Percentiles rank a stretch among this genome's conserved stretches.
phyloP scores from a whole-genome alignment of 2,797 vertebrate genomes.

The Geotrypetes seraphini region DNA sequence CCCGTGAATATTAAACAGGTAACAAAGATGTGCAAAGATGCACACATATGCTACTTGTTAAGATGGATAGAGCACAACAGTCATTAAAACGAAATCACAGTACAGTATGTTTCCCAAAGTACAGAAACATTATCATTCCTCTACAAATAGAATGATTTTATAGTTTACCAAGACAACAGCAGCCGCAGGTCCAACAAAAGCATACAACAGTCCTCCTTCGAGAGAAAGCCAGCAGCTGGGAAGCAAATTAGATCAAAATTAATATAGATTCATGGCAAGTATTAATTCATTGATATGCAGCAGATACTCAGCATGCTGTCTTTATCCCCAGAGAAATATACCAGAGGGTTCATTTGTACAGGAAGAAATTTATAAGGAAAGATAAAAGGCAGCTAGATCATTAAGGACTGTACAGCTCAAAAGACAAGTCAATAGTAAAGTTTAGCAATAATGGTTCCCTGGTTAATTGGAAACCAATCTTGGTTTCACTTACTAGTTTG shows the following conservation, averaged over 20 bases:
- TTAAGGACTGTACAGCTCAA: too few relatives aligned
- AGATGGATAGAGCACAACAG: too few relatives aligned
- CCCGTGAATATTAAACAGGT: too few relatives aligned
- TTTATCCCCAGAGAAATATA: conserved; percentile 32
- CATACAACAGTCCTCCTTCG: conserved; percentile 94
- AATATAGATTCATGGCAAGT: conserved; percentile 62
- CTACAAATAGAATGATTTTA: conserved; percentile 18
- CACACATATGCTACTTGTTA: too few relatives aligned
- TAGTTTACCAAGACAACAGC: conserved; percentile 92
- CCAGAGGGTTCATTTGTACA: conserved; percentile 40
- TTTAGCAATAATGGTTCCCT: neutral
- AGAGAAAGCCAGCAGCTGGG: conserved; percentile 97
- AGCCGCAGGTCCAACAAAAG: conserved; percentile 95
- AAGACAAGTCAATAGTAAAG: neutral
- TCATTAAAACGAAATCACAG: too few relatives aligned
- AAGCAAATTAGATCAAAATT: conserved; percentile 59
- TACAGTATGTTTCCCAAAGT: too few relatives aligned
- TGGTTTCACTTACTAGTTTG: conserved; percentile 83
- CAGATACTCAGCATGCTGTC: conserved; percentile 29
- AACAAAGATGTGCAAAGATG: too few relatives aligned
- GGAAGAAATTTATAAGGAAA: conserved; percentile 34
- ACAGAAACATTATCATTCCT: too few relatives aligned
- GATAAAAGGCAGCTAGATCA: conserved; percentile 9
- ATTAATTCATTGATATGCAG: conserved; percentile 36
- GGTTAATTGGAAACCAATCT: conserved; percentile 2